Conservation (phyloP, 2,888 invertebrate genomes). For the Eucriotettix oculatus region DNA sequence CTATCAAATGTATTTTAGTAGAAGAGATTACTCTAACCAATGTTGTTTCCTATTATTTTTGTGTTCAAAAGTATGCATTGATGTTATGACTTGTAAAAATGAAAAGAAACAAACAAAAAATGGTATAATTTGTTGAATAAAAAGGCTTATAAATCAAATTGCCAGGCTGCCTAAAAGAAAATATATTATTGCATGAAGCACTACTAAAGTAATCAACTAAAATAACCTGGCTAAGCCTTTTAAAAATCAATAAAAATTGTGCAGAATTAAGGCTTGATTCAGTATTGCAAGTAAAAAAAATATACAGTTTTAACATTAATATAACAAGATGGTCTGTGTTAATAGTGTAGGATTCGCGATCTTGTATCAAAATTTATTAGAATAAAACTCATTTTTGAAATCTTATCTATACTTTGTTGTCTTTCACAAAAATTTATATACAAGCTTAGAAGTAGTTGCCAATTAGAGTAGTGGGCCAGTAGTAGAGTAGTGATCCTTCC, state of each 20-base stretch:
- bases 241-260: background rate
- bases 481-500: background rate
- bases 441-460: background rate
- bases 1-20: conserved; percentile 5
- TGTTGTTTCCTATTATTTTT: conserved; percentile 7
- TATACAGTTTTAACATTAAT: conserved; percentile 2
- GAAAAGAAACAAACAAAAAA: background rate
- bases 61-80: background rate
- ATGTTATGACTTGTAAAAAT: conserved; percentile 1
- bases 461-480: background rate
- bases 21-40: conserved; percentile 8
- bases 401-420: conserved; percentile 12
- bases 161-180: too few relatives aligned
- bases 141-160: too few relatives aligned
- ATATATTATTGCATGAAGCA: background rate
- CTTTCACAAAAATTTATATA: conserved; percentile 3
- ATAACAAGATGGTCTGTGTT: conserved; percentile 8
- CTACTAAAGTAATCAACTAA: background rate
- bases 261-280: background rate
- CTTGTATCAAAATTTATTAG: conserved; percentile 11
- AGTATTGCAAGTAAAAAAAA: background rate
- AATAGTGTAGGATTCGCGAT: conserved; percentile 6
- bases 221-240: too few relatives aligned
- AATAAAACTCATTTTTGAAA: conserved; percentile 13
- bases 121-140: background rate